A percentile compares a stretch with the other conserved stretches of the same genome.
phyloP scores from a whole-genome alignment of 2,888 invertebrate species.

The Ectobius pallidus region DNA sequence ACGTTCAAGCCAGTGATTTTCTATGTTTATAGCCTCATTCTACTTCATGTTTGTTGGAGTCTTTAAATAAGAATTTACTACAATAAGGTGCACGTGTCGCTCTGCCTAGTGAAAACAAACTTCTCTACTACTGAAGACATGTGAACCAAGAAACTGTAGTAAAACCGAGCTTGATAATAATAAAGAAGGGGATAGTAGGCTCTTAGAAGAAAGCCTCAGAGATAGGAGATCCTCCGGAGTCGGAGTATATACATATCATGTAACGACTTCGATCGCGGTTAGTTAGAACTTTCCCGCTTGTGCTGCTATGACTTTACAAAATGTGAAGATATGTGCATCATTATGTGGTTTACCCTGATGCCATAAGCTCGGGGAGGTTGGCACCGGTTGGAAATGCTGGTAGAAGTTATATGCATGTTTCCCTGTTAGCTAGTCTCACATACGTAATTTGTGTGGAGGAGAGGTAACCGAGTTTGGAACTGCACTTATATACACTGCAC shows the following conservation, averaged over 20 bases:
- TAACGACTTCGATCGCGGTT: slow-evolving; percentile 7
- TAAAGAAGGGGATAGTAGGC: too few species aligned
- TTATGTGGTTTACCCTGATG: neutral
- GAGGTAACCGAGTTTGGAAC: neutral
- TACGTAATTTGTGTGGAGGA: neutral
- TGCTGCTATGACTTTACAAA: slow-evolving; percentile 2
- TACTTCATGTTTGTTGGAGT: too few species aligned
- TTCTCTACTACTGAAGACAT: too few species aligned
- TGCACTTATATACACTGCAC: neutral
- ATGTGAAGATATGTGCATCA: slow-evolving; percentile 4
- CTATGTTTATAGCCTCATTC: too few species aligned
- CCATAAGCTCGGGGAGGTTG: neutral
- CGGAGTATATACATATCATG: neutral
- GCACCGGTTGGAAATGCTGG: neutral
- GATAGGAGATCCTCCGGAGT: neutral
- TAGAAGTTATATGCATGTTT: neutral
- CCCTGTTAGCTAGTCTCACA: too few species aligned
- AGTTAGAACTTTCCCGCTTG: neutral
- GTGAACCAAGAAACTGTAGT: too few species aligned
- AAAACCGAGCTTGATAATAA: too few species aligned
- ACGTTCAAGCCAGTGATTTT: too few species aligned
- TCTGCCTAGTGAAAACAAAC: too few species aligned
- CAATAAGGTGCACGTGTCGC: too few species aligned
- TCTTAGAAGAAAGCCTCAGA: too few species aligned
- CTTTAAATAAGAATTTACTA: too few species aligned